These are phyloP conservation scores for Minunthozetes semirufus DNA, from an alignment of 2,888 invertebrate genomes.

Conservation along the genomic window DNA sequence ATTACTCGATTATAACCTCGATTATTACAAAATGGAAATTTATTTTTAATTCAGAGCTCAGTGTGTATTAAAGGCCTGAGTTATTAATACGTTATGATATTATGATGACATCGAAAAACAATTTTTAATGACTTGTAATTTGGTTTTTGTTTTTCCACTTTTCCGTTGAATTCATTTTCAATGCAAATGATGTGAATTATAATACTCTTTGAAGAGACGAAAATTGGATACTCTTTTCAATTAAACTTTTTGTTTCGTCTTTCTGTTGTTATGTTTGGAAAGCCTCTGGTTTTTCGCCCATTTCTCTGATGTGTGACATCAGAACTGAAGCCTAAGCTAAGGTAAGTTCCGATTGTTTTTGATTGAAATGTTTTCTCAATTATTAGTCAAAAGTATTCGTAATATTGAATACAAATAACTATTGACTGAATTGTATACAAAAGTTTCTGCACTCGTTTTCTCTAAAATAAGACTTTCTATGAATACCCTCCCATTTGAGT, in stretches of 20 bases:
- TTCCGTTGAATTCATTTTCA: neutral
- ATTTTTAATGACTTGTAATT: neutral
- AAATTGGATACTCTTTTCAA: neutral
- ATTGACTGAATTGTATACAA: neutral
- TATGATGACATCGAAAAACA: neutral
- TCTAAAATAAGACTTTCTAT: neutral
- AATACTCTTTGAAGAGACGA: neutral
- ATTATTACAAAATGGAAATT: neutral
- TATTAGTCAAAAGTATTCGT: too few relatives aligned
- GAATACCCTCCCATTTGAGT: neutral
- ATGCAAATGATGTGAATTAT: neutral
- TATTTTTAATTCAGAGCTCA: neutral
- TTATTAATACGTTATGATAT: neutral
- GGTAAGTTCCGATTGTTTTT: neutral
- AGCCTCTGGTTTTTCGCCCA: too few relatives aligned
- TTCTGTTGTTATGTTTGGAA: neutral
- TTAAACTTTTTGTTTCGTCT: neutral
- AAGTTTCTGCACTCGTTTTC: constrained; percentile 7
- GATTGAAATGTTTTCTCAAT: too few relatives aligned
- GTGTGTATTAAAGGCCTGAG: neutral
- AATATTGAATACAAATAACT: too few relatives aligned
- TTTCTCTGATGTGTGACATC: neutral
- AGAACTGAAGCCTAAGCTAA: neutral
- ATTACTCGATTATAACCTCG: neutral
- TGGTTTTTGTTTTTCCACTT: neutral